Conservation (phyloP, 2,888 invertebrate genomes). For the Acanthoscelides obtectus region DNA sequence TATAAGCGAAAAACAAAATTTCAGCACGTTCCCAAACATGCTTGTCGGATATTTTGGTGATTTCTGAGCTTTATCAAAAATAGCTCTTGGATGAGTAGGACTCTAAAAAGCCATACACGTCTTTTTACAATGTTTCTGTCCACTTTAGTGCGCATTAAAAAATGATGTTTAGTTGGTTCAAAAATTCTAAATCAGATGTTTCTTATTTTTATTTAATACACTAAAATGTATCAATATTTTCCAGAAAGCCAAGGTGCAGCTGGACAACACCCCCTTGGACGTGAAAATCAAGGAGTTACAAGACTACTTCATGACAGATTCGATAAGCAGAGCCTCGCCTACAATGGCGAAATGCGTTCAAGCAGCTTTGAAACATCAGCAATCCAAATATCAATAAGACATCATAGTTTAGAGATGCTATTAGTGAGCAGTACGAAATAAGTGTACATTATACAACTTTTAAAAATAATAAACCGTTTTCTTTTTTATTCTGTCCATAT, state of each 20-base stretch:
- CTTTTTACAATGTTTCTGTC: no score
- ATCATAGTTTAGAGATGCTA: background rate
- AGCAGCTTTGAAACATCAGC: conserved; percentile 74
- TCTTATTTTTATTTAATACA: conserved; percentile 13
- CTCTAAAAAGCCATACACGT: no score
- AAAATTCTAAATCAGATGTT: background rate
- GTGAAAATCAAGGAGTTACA: conserved; percentile 73
- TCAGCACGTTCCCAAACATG: no score
- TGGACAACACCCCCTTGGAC: conserved; percentile 54
- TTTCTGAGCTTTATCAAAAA: no score
- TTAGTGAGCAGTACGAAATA: background rate
- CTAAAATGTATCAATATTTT: conserved; percentile 19
- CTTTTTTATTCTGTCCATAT: background rate
- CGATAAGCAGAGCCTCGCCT: conserved; percentile 91
- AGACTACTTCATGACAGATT: conserved; percentile 93
- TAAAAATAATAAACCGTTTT: background rate
- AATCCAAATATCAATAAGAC: conserved; percentile 35
- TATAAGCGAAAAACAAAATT: no score
- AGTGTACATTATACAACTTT: background rate
- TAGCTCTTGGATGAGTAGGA: no score
- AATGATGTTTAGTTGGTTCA: no score
- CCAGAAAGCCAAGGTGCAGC: conserved; percentile 40
- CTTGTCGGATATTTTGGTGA: no score
- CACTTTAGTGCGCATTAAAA: no score
- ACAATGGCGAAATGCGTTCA: conserved; percentile 99